Evolutionary conservation across 2,888 invertebrate species (phyloP), one percentile per base, ranked within the genome.

Genomic region (Noctua fimbriata): DNA sequence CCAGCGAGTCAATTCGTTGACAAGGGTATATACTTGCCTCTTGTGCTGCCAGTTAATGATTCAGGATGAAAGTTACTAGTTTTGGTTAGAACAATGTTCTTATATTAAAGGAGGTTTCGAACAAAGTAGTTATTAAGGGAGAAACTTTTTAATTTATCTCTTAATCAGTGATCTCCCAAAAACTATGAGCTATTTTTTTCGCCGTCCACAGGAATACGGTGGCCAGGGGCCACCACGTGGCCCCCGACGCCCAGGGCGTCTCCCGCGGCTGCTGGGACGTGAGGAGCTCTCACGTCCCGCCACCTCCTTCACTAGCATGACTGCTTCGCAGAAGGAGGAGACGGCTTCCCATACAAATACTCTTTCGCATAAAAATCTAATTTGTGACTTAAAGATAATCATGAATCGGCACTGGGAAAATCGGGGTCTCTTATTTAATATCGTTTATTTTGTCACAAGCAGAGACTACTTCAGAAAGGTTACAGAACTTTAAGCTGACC

Each of bases 11-110:
- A 76, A 81, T 74, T 73, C 69, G 60, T 55, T 74, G 85, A 89
- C 88, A 88, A 65, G 74, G 69, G 74, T 89, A 73, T 83, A 82
- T 85, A 85, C 87, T 89, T 84, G 80, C 66, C 69, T 82, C 36
- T 28, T 28, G 21, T 24, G 63, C n/a, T 67, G 52, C 60, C 81
- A 76, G 84, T 87, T 77, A 81, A 82, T 82, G 63, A 85, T 83
- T 81, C 79, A 81, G 69, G 69, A 67, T 55, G 36, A 76, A 63
- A 74, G 28, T 83, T 69, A 21, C 52, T 32, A 71, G 16, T 70
- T 78, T 49, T 70, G 14, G 21, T n/a, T 32, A 10, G 6, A 71
- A 67, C 6, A 67, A 63, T 63, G n/a, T 36, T 52, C 2, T 5
- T 41, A 73, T 2, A 55, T 44, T 36, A 16, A 41, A 14, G 28